Conservation (phyloP, 2,888 invertebrate species). For the Drosophila pegasa region DNA sequence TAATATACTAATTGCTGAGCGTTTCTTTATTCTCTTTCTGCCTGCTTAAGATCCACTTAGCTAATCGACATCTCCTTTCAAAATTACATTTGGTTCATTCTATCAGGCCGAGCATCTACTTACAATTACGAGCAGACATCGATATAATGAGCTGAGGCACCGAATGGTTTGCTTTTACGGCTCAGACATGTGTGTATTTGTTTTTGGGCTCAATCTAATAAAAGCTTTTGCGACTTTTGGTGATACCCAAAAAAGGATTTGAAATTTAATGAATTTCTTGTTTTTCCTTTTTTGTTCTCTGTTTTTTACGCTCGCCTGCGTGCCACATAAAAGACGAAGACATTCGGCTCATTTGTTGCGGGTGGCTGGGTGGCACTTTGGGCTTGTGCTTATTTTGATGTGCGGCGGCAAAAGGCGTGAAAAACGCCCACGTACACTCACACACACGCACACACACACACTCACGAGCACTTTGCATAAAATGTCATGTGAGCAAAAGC, state of each 20-base stretch:
- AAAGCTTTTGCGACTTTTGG: slow-evolving; percentile 51
- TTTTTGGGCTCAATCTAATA: slow-evolving; percentile 39
- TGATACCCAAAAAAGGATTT: slow-evolving; percentile 59
- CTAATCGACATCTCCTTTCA: slow-evolving; percentile 13
- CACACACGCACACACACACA: slow-evolving; percentile 10
- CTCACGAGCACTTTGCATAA: slow-evolving; percentile 62
- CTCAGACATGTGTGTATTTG: slow-evolving; percentile 3
- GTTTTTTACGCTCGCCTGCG: slow-evolving; percentile 58
- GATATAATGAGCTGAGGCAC: slow-evolving; percentile 25
- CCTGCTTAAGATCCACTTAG: slow-evolving; percentile 8
- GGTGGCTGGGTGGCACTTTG: slow-evolving; percentile 28
- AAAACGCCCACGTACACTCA: slow-evolving; percentile 37
- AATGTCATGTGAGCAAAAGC: slow-evolving; percentile 54
- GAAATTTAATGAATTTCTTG: slow-evolving; percentile 69
- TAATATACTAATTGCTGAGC: neutral
- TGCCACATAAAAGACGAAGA: slow-evolving; percentile 54
- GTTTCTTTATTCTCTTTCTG: neutral
- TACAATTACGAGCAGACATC: slow-evolving; percentile 21
- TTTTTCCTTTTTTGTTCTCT: slow-evolving; percentile 2
- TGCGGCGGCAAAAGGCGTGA: slow-evolving; percentile 73
- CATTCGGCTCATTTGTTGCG: slow-evolving; percentile 58
- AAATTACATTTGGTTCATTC: slow-evolving; percentile 2
- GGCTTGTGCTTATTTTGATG: slow-evolving; percentile 64
- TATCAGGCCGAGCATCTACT: neutral
- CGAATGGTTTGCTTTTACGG: slow-evolving; percentile 13